Evolutionary conservation across 2,797 vertebrate species (phyloP), one percentile per base, ranked within the genome.

Genomic region (Varecia variegata): DNA sequence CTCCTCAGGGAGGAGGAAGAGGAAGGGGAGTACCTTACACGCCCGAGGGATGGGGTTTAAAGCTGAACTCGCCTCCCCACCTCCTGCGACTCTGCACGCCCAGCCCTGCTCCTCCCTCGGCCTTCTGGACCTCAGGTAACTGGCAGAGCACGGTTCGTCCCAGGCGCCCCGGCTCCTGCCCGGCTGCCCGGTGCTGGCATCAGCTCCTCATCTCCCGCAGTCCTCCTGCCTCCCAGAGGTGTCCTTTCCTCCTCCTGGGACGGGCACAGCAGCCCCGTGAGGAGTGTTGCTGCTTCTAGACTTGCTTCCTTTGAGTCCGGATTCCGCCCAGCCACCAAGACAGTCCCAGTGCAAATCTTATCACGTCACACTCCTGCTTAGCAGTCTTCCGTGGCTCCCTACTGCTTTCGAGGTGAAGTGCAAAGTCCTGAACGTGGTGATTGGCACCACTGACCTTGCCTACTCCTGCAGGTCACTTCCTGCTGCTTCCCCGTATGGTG

Each of bases 201-300:
- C 54, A 7, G 50, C 4, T 21, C 79, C 35, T 1, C 0, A 0
- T 20, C 45, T 40, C 10, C 56, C 13, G 3, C 5, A 0, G 32
- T 1, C 40, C 58, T 30, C 11, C 50, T 17, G 52, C 54, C 54
- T 23, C 54, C 21, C 54, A 23, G 54, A 56, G 54, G 20, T 56
- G 54, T 23, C 54, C 54, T 56, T 3, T 15, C 21, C 50, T 0
- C 40, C 5, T 11, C 9, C 4, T 4, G 14, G 71, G 47, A 38
- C 1, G 0, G 32, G 32, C 8, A 18, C 17, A 4, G 0, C 35
- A 35, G 11, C 21, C 58, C 45, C 38, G 0, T 5, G 3, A 83
- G 82, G 70, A 67, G 50, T 2, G 47, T 18, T 23, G 35, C 30
- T 14, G 32, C 50, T 2, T 23, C 74, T 77, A 5, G 0, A 13